phyloP scores from a whole-genome alignment of 2,113 vertebrate species.

The Porphyrio hochstetteri region DNA sequence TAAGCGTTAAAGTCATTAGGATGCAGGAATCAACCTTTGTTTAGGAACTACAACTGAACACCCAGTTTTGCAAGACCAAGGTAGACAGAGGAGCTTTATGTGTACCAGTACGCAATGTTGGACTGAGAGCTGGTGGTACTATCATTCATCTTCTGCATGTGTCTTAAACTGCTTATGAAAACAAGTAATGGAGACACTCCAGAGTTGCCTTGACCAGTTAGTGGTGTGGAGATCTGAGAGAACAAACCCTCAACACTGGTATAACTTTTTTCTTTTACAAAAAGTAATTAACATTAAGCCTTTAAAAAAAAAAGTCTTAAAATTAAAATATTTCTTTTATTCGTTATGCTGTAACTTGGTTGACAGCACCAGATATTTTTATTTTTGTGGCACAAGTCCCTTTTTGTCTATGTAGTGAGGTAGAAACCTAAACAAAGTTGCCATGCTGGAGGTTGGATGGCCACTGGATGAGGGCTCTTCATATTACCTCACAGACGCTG shows the following conservation, averaged over 20 bases:
- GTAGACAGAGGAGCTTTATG: not conserved
- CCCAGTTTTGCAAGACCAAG: not conserved
- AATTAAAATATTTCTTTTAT: not conserved
- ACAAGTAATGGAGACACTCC: not conserved
- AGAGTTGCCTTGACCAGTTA: not conserved
- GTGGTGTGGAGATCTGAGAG: not conserved
- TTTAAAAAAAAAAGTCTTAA: not conserved
- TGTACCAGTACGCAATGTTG: accelerated
- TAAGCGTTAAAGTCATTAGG: not conserved
- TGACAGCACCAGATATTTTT: not conserved
- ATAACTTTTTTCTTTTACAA: not conserved
- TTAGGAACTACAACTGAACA: not conserved
- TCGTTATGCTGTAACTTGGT: not conserved
- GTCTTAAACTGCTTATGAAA: not conserved
- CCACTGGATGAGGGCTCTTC: not conserved
- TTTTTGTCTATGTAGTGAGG: not conserved
- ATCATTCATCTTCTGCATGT: not conserved
- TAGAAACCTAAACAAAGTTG: not conserved
- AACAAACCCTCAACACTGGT: not conserved
- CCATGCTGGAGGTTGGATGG: not conserved
- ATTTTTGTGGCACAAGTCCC: not conserved
- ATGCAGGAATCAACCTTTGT: not conserved
- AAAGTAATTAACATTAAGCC: not conserved
- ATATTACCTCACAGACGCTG: not conserved
- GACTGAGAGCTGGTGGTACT: not conserved